Conservation (phyloP, 2,113 vertebrate species). For the Picathartes gymnocephalus region DNA sequence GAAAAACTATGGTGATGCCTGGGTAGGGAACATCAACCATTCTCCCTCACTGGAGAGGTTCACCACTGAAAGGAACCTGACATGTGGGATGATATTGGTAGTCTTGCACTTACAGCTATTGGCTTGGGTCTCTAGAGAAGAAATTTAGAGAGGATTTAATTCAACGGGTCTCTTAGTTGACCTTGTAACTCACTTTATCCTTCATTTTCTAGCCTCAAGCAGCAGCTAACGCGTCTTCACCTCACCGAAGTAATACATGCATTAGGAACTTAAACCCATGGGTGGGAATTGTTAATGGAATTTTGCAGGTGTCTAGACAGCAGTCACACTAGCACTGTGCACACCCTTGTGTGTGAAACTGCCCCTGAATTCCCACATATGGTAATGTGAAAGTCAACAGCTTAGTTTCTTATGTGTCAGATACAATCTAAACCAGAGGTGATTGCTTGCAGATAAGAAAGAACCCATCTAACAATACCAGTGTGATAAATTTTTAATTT, state of each 20-base stretch:
- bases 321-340: background rate
- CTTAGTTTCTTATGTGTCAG: background rate
- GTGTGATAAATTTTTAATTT: background rate
- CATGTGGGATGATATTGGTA: background rate
- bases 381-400: background rate
- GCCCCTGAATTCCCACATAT: background rate
- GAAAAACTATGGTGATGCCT: background rate
- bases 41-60: background rate
- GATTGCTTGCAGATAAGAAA: background rate
- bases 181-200: background rate
- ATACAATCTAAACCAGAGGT: background rate
- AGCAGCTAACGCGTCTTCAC: background rate
- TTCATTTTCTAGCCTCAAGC: background rate
- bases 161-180: background rate
- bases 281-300: background rate
- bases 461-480: background rate
- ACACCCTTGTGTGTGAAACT: background rate
- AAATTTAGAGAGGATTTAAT: background rate
- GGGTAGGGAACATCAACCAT: background rate
- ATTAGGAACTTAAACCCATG: background rate
- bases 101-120: background rate
- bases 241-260: background rate
- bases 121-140: background rate
- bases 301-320: background rate
- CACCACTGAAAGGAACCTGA: background rate